These are phyloP conservation scores for Leucopsar rothschildi DNA, from an alignment of 2,113 vertebrate genomes.

Conservation along the genomic window DNA sequence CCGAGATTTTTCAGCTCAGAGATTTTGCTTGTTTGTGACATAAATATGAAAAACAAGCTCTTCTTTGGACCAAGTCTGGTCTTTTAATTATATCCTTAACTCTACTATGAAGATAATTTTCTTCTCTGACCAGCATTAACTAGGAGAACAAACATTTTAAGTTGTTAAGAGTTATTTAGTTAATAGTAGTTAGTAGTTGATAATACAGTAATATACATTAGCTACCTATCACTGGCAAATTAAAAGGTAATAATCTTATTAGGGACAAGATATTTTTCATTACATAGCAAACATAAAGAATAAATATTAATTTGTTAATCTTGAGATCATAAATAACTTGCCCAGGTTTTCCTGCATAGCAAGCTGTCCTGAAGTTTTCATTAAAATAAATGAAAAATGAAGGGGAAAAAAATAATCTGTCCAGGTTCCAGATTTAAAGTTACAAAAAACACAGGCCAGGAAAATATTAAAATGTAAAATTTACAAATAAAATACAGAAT, in stretches of 20 bases:
- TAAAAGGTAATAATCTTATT: not conserved
- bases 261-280: not conserved
- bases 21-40: not conserved
- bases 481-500: not conserved
- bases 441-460: not conserved
- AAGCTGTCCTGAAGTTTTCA: not conserved
- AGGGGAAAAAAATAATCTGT: accelerated
- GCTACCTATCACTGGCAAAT: not conserved
- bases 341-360: not conserved
- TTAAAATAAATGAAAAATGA: not conserved
- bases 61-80: not conserved
- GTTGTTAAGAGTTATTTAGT: not conserved
- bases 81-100: not conserved
- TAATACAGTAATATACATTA: not conserved
- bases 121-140: not conserved
- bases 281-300: not conserved
- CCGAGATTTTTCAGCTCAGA: not conserved
- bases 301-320: not conserved
- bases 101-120: not conserved
- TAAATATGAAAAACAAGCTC: not conserved
- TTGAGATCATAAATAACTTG: not conserved
- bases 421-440: not conserved
- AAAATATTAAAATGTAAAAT: not conserved
- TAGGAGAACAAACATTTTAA: not conserved
- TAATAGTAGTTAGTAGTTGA: not conserved